These are phyloP conservation scores for Pluvianellus socialis DNA, from an alignment of 2,113 vertebrate genomes.

Conservation along the genomic window DNA sequence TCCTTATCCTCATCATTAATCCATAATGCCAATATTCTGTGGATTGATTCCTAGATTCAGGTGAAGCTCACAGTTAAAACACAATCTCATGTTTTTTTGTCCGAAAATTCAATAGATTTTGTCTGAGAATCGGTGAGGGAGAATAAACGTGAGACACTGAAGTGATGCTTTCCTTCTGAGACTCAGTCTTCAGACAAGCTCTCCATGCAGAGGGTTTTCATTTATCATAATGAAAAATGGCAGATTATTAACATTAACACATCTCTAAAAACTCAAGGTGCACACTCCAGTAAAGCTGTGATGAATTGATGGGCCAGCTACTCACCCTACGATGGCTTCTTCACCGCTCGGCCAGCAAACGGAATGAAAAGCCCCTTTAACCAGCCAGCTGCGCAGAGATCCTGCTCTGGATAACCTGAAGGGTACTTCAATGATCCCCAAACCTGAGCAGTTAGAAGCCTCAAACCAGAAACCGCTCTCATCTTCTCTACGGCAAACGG, in stretches of 20 bases:
- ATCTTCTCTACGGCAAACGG: neutral
- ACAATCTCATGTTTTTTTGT: neutral
- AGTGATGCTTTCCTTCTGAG: neutral
- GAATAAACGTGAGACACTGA: neutral
- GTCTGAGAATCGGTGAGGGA: neutral
- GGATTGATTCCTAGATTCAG: neutral
- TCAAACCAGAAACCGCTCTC: neutral
- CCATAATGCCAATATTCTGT: neutral
- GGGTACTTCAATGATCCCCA: neutral
- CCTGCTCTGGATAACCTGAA: neutral
- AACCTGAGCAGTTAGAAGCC: neutral
- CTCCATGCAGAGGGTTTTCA: neutral
- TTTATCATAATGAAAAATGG: slow-evolving; percentile 4
- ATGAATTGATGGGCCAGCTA: neutral
- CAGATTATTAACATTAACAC: neutral
- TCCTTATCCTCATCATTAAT: neutral
- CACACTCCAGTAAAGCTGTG: neutral
- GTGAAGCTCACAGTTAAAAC: neutral
- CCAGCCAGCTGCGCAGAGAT: neutral
- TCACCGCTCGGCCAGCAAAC: neutral
- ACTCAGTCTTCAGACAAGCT: neutral
- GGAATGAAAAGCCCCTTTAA: neutral
- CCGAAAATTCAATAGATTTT: neutral
- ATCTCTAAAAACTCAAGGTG: neutral
- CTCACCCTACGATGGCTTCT: neutral